These are phyloP conservation scores for Ispidina lecontei DNA, from an alignment of 2,797 vertebrate species.

Conservation along the genomic window DNA sequence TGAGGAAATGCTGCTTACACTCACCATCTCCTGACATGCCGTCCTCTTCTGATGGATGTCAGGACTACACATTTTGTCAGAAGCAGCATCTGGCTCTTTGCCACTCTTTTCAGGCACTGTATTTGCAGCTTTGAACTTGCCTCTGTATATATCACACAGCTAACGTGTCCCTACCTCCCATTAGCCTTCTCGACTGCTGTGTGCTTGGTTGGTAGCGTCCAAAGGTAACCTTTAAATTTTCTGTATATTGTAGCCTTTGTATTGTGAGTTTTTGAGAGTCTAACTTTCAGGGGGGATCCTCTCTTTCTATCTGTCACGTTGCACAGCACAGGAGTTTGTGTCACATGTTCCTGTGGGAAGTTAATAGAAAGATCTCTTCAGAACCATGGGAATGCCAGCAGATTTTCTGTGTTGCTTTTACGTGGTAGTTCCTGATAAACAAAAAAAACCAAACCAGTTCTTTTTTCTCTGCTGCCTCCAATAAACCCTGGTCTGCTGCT, in stretches of 20 bases:
- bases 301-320: background rate
- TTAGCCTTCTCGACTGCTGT: slow-evolving; percentile 33
- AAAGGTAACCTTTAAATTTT: slow-evolving; percentile 9
- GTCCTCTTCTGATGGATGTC: slow-evolving; percentile 33
- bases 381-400: accelerated
- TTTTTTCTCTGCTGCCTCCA: background rate
- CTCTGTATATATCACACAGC: slow-evolving; percentile 23
- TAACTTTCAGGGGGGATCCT: background rate
- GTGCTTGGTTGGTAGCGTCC: slow-evolving; percentile 27
- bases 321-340: background rate
- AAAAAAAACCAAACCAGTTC: background rate
- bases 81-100: slow-evolving; percentile 46
- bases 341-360: background rate
- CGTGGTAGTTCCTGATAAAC: background rate
- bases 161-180: slow-evolving; percentile 41
- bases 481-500: background rate
- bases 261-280: background rate
- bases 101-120: slow-evolving; percentile 29
- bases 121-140: slow-evolving; percentile 41
- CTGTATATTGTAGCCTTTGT: background rate
- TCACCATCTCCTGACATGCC: background rate
- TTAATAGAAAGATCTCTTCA: background rate
- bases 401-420: background rate
- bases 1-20: background rate
- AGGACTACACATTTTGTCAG: slow-evolving; percentile 9